Conservation (phyloP, 2,797 vertebrate species). For the Pempheris klunzingeri region DNA sequence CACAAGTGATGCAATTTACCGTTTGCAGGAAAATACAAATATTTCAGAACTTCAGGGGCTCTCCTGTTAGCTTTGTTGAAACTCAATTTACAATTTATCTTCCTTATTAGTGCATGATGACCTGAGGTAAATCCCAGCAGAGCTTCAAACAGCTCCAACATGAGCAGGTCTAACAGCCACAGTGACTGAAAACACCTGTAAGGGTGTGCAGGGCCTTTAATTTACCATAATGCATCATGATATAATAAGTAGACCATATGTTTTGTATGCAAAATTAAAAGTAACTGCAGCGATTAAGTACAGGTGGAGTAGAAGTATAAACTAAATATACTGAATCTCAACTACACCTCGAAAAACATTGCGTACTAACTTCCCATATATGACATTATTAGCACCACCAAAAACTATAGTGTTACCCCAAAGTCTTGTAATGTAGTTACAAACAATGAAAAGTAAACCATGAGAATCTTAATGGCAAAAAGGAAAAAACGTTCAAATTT, state of each 20-base stretch:
- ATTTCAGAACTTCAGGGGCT: neutral
- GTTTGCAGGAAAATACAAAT: neutral
- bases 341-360: no score
- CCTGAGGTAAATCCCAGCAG: constrained; percentile 13
- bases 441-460: constrained; percentile 23
- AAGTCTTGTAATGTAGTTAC: neutral
- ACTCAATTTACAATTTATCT: neutral
- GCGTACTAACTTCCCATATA: neutral
- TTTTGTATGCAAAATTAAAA: neutral
- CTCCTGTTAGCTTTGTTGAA: neutral
- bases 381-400: neutral
- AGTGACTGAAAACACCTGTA: constrained; percentile 22
- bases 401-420: neutral
- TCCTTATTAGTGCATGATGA: neutral
- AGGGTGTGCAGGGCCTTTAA: neutral
- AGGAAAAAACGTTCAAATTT: constrained; percentile 16
- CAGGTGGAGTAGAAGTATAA: neutral
- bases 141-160: neutral
- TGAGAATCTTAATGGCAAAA: neutral
- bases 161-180: neutral
- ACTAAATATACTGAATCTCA: neutral
- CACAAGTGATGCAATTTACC: neutral
- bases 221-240: neutral
- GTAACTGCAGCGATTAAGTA: neutral
- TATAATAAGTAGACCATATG: neutral